These are phyloP conservation scores for Paramormyrops hopkinsi DNA, from an alignment of 2,797 vertebrate species.

Conservation along the genomic window DNA sequence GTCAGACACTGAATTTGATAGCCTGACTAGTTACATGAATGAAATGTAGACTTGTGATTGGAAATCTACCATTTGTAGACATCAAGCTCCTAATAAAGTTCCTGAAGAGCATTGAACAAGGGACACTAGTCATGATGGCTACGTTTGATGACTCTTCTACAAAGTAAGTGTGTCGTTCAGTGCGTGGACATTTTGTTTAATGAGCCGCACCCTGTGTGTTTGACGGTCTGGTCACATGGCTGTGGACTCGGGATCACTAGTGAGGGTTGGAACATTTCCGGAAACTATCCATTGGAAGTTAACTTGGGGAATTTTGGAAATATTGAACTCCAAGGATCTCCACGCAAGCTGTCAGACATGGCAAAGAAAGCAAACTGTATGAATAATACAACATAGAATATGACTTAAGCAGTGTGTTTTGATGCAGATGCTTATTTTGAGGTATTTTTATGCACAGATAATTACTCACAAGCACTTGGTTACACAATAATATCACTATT, in stretches of 20 bases:
- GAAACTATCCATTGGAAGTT: neutral
- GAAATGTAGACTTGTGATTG: slow-evolving; percentile 59
- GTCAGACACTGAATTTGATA: neutral
- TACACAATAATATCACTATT: neutral
- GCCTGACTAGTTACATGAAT: neutral
- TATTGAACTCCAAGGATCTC: neutral
- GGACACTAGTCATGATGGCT: slow-evolving; percentile 86
- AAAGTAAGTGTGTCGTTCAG: slow-evolving; percentile 66
- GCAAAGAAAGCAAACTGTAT: neutral
- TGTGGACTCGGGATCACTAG: neutral
- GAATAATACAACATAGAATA: neutral
- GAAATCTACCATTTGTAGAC: slow-evolving; percentile 68
- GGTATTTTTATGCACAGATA: neutral
- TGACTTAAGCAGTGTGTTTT: neutral
- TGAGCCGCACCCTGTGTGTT: neutral
- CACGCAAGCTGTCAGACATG: neutral
- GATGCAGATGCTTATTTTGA: neutral
- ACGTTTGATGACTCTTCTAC: slow-evolving; percentile 87
- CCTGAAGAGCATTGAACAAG: slow-evolving; percentile 78
- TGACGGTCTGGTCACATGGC: neutral
- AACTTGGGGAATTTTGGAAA: neutral
- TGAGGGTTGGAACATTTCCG: neutral
- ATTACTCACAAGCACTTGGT: neutral
- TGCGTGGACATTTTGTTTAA: neutral
- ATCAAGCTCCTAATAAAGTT: slow-evolving; percentile 78